Conservation (phyloP, 2,797 vertebrate species). For the Urophycis tenuis region DNA sequence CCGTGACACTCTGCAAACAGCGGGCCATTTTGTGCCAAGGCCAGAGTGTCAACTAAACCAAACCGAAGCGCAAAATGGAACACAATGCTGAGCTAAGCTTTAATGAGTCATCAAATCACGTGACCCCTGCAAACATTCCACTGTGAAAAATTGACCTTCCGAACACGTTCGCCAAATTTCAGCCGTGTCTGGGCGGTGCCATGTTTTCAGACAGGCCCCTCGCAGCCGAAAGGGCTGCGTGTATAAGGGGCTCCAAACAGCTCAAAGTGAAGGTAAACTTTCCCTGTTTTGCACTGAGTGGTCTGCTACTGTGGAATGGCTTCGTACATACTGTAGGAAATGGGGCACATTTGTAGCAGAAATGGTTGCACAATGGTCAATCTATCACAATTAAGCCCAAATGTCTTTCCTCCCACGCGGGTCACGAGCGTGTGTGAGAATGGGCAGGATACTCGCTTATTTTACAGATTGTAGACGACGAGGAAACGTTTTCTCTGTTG, state of each 20-base stretch:
- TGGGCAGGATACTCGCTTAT: conserved; percentile 7
- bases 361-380: not conserved
- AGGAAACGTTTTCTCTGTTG: not conserved
- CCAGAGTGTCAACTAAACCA: not conserved
- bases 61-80: not conserved
- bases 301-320: not conserved
- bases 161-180: not conserved
- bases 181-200: no score
- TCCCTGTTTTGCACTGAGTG: not conserved
- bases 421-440: conserved; percentile 6
- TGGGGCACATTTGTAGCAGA: conserved; percentile 8
- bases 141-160: conserved; percentile 9
- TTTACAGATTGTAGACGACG: conserved; percentile 4
- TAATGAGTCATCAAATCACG: not conserved
- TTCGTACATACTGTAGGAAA: not conserved
- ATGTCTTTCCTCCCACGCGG: not conserved
- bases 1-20: not conserved
- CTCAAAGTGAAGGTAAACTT: not conserved
- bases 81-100: conserved; percentile 1
- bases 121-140: not conserved
- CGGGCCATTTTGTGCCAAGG: not conserved
- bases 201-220: not conserved
- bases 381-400: not conserved
- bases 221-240: not conserved
- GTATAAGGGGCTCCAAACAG: not conserved